A percentile compares a stretch with the other conserved stretches of the same genome.
Evolutionary conservation across 2,888 invertebrate species (phyloP).

Genomic region (Yponomeuta plumbellus): DNA sequence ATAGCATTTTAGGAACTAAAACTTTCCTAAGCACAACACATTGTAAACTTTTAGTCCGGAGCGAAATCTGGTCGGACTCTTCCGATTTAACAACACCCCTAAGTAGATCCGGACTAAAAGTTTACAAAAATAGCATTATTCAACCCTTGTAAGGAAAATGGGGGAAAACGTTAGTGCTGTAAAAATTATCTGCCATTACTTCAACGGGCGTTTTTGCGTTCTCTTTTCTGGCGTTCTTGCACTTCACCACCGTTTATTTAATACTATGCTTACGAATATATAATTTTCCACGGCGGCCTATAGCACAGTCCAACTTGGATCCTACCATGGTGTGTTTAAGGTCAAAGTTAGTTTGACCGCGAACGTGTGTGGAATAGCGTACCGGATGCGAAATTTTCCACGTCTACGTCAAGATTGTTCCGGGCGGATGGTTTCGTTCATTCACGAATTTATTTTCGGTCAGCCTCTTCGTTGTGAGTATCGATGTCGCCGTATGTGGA

Average conservation of each 20-base stretch:
- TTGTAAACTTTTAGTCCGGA: too few relatives aligned
- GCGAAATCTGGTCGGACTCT: too few relatives aligned
- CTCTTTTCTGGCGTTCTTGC: not conserved
- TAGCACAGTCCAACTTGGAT: not conserved
- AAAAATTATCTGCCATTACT: not conserved
- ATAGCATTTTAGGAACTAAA: too few relatives aligned
- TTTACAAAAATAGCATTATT: not conserved
- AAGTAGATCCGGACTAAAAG: too few relatives aligned
- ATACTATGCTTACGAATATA: not conserved
- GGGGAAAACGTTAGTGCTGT: not conserved
- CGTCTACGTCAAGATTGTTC: constrained; percentile 28
- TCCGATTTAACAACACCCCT: too few relatives aligned
- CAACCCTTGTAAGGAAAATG: not conserved
- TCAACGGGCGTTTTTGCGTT: not conserved
- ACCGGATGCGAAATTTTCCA: constrained; percentile 69
- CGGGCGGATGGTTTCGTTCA: constrained; percentile 27
- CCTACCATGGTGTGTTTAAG: not conserved
- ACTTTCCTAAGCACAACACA: too few relatives aligned
- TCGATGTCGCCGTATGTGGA: constrained; percentile 45
- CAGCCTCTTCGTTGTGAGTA: constrained; percentile 44
- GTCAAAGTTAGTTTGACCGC: not conserved
- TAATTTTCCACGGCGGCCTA: not conserved
- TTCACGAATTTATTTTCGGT: constrained; percentile 53
- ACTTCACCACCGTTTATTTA: not conserved
- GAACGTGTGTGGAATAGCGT: constrained; percentile 32